These are phyloP conservation scores for Ectemnius lituratus DNA, from an alignment of 2,888 invertebrate species.

Conservation along the genomic window DNA sequence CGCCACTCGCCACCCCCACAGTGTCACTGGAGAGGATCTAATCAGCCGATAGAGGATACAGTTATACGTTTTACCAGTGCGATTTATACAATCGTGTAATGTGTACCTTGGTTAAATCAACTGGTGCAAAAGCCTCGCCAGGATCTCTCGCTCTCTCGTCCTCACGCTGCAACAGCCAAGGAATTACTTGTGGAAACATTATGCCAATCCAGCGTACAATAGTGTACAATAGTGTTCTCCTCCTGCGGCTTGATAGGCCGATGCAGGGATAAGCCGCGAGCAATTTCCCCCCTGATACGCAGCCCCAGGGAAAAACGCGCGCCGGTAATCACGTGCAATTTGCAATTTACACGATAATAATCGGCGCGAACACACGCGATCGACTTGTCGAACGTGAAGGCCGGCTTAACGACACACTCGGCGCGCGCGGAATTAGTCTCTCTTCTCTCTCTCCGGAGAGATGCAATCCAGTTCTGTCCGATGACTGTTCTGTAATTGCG, in stretches of 20 bases:
- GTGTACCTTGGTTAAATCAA: neutral
- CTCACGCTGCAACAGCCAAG: neutral
- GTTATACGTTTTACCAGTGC: no score
- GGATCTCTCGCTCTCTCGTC: neutral
- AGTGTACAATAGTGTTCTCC: slow-evolving; percentile 15
- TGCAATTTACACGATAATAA: slow-evolving; percentile 44
- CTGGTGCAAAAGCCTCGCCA: slow-evolving; percentile 4
- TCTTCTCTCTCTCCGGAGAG: neutral
- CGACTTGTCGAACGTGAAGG: slow-evolving; percentile 33
- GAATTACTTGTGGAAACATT: neutral
- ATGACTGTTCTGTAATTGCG: neutral
- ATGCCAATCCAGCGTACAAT: slow-evolving; percentile 28
- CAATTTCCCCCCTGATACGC: slow-evolving; percentile 31
- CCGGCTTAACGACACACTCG: slow-evolving; percentile 17
- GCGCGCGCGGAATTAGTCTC: neutral
- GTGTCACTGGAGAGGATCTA: no score
- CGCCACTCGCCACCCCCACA: no score
- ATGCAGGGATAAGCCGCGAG: slow-evolving; percentile 26
- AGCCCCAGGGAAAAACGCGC: slow-evolving; percentile 32
- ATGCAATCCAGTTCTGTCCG: neutral
- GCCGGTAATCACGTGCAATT: slow-evolving; percentile 42
- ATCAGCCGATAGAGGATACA: no score
- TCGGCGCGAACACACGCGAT: slow-evolving; percentile 39
- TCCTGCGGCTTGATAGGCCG: slow-evolving; percentile 10
- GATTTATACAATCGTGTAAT: no score